Conservation (phyloP, 2,113 vertebrate genomes). For the Cyanoramphus novaezelandiae region DNA sequence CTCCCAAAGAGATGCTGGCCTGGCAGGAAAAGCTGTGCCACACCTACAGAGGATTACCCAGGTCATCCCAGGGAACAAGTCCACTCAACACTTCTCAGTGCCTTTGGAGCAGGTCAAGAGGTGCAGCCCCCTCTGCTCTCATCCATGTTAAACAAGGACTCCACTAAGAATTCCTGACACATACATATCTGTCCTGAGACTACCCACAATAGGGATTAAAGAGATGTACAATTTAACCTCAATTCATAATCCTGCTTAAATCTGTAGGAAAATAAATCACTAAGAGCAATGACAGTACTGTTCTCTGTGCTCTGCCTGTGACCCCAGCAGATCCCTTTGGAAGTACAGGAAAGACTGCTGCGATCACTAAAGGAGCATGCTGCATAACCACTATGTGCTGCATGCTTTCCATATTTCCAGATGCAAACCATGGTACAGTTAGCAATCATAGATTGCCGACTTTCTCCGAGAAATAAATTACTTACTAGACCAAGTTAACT, state of each 20-base stretch:
- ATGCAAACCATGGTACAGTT: not conserved
- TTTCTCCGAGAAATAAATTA: not conserved
- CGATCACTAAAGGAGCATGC: not conserved
- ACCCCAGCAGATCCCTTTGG: not conserved
- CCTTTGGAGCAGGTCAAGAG: not conserved
- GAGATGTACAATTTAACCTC: conserved; percentile 64
- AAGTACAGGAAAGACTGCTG: not conserved
- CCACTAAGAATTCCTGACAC: conserved; percentile 21
- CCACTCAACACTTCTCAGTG: not conserved
- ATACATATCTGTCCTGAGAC: conserved; percentile 32
- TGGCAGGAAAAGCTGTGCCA: not conserved
- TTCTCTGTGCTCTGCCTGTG: not conserved
- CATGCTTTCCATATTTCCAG: not conserved
- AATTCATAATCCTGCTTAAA: conserved; percentile 67
- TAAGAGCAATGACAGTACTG: conserved; percentile 12
- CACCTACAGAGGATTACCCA: not conserved
- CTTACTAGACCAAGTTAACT: not conserved
- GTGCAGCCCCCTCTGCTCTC: not conserved
- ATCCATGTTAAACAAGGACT: not conserved
- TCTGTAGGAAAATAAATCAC: conserved; percentile 53
- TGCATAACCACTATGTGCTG: fast-evolving
- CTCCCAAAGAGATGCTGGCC: not conserved
- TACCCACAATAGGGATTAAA: conserved; percentile 50
- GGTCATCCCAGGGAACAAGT: not conserved
- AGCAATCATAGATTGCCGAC: not conserved